A percentile compares a stretch with the other conserved stretches of the same genome.
Conservation (phyloP, 2,797 vertebrate species). For the Acanthurus lineatus region DNA sequence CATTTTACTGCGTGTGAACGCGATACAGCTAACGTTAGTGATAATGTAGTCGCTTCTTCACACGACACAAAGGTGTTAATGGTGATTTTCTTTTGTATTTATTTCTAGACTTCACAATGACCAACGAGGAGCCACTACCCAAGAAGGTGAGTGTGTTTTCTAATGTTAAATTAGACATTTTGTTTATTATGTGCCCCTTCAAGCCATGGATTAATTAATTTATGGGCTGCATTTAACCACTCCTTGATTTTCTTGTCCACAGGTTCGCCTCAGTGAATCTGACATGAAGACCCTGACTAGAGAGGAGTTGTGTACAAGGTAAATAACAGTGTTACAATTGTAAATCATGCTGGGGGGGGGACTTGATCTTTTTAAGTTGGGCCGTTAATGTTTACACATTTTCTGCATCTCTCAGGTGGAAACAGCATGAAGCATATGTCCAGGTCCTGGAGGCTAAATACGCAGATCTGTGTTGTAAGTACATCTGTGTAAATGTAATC, state of each 20-base stretch:
- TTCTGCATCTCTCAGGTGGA: constrained; percentile 90
- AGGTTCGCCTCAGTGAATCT: constrained; percentile 99
- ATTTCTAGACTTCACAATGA: constrained; percentile 91
- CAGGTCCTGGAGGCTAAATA: constrained; percentile 98
- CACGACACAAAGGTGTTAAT: constrained; percentile 34
- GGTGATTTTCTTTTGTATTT: constrained; percentile 24
- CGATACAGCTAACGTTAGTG: constrained; percentile 1
- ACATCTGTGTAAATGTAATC: constrained; percentile 13
- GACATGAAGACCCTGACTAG: constrained; percentile 98
- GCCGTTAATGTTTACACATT: constrained; percentile 21
- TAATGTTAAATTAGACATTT: too few species aligned
- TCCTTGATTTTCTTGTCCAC: constrained; percentile 44
- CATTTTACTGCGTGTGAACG: constrained; percentile 33
- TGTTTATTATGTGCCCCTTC: not conserved
- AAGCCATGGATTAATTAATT: not conserved
- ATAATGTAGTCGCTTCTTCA: constrained; percentile 46
- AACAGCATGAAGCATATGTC: constrained; percentile 97
- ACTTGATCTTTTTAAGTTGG: not conserved
- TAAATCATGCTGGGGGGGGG: not conserved
- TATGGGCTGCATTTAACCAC: constrained; percentile 3
- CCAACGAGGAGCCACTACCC: constrained; percentile 99
- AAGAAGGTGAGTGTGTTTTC: constrained; percentile 91
- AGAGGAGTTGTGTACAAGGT: constrained; percentile 97
- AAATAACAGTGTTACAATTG: constrained; percentile 43
- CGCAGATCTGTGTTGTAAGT: constrained; percentile 98